phyloP scores from a whole-genome alignment of 2,113 vertebrate species.

The Oncorhynchus kisutch region DNA sequence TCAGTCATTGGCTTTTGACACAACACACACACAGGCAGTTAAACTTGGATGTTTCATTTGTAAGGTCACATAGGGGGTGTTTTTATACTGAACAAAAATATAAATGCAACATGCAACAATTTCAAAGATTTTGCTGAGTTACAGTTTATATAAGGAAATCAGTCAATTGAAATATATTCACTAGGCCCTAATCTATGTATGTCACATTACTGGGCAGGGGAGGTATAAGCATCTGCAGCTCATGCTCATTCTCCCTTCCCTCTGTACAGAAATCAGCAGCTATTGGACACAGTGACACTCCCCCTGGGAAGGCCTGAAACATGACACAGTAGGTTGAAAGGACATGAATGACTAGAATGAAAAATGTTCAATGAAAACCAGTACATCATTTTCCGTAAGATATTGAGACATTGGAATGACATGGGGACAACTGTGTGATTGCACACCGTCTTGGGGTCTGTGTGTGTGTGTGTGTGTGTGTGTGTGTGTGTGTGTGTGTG shows the following conservation, averaged over 20 bases:
- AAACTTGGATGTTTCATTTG: neutral
- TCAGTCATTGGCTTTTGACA: neutral
- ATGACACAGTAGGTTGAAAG: constrained; percentile 72
- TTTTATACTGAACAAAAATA: too few relatives aligned
- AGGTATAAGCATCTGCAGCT: neutral
- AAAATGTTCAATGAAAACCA: neutral
- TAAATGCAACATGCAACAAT: too few relatives aligned
- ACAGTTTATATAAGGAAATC: too few relatives aligned
- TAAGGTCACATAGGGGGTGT: too few relatives aligned
- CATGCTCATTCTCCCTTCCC: constrained; percentile 36
- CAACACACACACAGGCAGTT: neutral
- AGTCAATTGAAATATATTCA: too few relatives aligned
- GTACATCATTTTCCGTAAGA: neutral
- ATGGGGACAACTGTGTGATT: constrained; percentile 46
- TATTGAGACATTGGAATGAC: constrained; percentile 13
- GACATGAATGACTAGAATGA: constrained; percentile 8
- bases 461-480: neutral
- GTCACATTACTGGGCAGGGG: too few relatives aligned
- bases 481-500: constrained; percentile 12
- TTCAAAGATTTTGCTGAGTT: too few relatives aligned
- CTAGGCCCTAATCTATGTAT: too few relatives aligned
- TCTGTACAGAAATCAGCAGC: constrained; percentile 30
- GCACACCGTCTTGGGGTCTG: neutral
- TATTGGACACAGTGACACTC: constrained; percentile 24
- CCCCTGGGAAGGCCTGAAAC: constrained; percentile 55